Evolutionary conservation across 2,888 invertebrate species (phyloP).

Genomic region (Peribatodes rhomboidaria): DNA sequence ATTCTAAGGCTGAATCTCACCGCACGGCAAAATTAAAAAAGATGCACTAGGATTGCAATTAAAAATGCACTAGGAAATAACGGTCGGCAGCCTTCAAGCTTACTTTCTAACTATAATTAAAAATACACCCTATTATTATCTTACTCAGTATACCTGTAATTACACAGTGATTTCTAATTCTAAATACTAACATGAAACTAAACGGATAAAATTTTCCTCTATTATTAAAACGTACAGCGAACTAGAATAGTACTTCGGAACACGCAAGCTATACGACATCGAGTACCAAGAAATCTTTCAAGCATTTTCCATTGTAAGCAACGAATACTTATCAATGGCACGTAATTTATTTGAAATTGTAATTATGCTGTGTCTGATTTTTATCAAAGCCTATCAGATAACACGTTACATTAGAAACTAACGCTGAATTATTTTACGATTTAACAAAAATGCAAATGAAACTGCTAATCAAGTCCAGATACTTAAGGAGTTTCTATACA

Average conservation of each 20-base stretch:
- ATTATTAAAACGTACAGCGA: constrained; percentile 1
- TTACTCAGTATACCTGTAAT: constrained; percentile 1
- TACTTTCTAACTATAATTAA: neutral
- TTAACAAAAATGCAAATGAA: too few relatives aligned
- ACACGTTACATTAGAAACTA: too few relatives aligned
- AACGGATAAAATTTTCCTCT: constrained; percentile 13
- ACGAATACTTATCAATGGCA: too few relatives aligned
- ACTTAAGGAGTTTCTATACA: too few relatives aligned
- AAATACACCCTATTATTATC: neutral
- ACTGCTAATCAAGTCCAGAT: neutral
- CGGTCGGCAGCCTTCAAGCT: neutral
- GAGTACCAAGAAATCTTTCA: neutral
- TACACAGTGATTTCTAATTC: constrained; percentile 9
- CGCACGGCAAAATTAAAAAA: too few relatives aligned
- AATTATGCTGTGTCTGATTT: too few relatives aligned
- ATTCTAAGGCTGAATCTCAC: too few relatives aligned
- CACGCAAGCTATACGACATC: constrained; percentile 2
- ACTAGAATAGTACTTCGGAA: neutral
- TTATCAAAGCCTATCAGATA: too few relatives aligned
- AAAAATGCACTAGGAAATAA: neutral
- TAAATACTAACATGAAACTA: constrained; percentile 9
- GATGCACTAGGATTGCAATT: neutral
- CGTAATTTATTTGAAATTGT: too few relatives aligned
- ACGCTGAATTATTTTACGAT: too few relatives aligned
- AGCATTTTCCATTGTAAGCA: too few relatives aligned